Evolutionary conservation across 2,888 invertebrate species (phyloP), one percentile per base, ranked within the genome.

Genomic region (Pachydiplax longipennis): DNA sequence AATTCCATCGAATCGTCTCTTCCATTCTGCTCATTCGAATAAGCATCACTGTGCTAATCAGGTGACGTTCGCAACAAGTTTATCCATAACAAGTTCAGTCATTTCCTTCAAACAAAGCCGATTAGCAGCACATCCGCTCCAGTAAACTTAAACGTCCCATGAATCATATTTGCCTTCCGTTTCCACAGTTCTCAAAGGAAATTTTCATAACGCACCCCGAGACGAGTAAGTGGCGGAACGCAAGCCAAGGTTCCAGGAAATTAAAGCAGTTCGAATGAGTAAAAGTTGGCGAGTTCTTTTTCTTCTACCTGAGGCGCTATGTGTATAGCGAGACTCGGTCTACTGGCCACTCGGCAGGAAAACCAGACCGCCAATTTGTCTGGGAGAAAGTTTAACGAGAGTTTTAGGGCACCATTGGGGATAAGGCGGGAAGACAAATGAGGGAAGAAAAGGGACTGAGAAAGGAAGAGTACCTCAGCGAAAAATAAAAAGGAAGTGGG

Each of bases 371-470:
- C 73, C 73, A 73, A 73, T 73, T 73, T 73, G 73, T 73, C 73
- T 73, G 73, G 73, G 73, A 73, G 73, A 73, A 73, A 73, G 73
- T 73, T 73, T 73, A 73, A 73, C 73, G 73, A 73, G 73, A 73
- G 73, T 73, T 73, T 73, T 73, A 73, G 31, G 25, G 31, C 25
- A 73, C 73, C 73, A 15, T 31, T 13, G 25, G 73, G 73, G 73
- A 73, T 73, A 73, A 73, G 73, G 73, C 73, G 73, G 31, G 13
- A 65, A 73, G 73, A 73, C 31, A 73, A 73, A 73, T 31, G 73
- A 73, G 73, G 31, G 12, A 73, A 73, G 73, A 31, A 31, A 65
- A 73, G 73, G 25, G 31, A 10, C 12, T 31, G 31, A 8, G 73
- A 73, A 73, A 73, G 73, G 73, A 31, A 25, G 73, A 25, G 73